Evolutionary conservation across 2,888 invertebrate species (phyloP).

Genomic region (Pollenia griseotomentosa): DNA sequence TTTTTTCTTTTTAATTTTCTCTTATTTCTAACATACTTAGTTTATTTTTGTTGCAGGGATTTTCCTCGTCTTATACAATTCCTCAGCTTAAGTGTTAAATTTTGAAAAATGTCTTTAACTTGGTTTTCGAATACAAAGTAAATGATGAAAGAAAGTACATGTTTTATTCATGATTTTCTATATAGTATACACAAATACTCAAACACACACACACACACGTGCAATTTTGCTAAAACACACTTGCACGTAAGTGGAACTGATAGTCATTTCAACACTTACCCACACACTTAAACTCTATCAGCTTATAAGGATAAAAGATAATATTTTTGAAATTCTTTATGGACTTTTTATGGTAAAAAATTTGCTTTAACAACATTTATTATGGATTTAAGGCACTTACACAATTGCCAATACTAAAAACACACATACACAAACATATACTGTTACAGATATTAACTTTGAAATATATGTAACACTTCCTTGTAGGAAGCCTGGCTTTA

Average conservation of each 20-base stretch:
- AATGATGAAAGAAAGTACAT: slow-evolving; percentile 41
- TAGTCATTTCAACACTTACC: background rate
- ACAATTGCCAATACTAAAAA: background rate
- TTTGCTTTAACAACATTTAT: slow-evolving; percentile 40
- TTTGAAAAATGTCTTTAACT: slow-evolving; percentile 35
- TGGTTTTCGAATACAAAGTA: slow-evolving; percentile 15
- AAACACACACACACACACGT: slow-evolving; percentile 3
- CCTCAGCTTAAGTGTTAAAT: background rate
- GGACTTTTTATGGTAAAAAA: slow-evolving; percentile 20
- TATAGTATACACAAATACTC: background rate
- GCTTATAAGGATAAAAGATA: slow-evolving; percentile 18
- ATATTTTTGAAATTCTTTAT: slow-evolving; percentile 62
- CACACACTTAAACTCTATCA: slow-evolving; percentile 2
- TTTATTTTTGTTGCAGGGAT: background rate
- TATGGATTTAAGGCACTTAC: slow-evolving; percentile 19
- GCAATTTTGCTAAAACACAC: background rate
- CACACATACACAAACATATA: background rate
- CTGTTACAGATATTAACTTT: background rate
- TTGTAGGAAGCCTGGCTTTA: no score
- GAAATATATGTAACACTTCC: no score
- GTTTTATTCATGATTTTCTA: slow-evolving; percentile 55
- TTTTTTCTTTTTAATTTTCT: background rate
- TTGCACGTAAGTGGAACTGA: background rate
- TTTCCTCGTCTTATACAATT: background rate
- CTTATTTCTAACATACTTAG: background rate